phyloP scores from a whole-genome alignment of 2,797 vertebrate genomes.

The Knipowitschia caucasica region DNA sequence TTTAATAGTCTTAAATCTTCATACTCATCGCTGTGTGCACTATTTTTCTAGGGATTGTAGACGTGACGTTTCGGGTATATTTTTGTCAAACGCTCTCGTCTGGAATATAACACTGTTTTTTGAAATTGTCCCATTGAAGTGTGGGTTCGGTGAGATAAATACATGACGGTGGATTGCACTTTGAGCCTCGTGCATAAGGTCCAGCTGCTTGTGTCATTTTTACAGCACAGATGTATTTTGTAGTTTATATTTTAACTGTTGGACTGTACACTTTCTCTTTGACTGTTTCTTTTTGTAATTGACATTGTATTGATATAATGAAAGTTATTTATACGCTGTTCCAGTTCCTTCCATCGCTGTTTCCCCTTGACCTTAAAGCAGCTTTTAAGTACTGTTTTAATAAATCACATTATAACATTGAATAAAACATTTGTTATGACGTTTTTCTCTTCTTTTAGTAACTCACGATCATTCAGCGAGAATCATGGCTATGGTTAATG shows the following conservation, averaged over 20 bases:
- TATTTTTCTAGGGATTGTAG: slow-evolving; percentile 68
- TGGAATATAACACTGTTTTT: slow-evolving; percentile 46
- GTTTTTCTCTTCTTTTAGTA: no score
- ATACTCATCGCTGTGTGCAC: slow-evolving; percentile 64
- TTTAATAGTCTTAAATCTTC: slow-evolving; percentile 51
- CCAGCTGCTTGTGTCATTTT: slow-evolving; percentile 12
- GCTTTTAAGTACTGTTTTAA: not conserved
- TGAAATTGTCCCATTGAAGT: slow-evolving; percentile 37
- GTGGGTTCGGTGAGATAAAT: slow-evolving; percentile 24
- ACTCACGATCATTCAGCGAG: no score
- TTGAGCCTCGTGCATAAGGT: slow-evolving; percentile 20
- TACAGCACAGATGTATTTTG: slow-evolving; percentile 42
- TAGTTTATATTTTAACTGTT: slow-evolving; percentile 40
- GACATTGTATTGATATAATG: slow-evolving; percentile 60
- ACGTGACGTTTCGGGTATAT: slow-evolving; percentile 65
- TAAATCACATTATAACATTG: no score
- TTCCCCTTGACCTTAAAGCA: not conserved
- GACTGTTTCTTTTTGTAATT: slow-evolving; percentile 53
- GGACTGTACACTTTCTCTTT: slow-evolving; percentile 26
- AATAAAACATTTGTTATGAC: no score
- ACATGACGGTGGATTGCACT: slow-evolving; percentile 22
- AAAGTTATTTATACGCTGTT: slow-evolving; percentile 46
- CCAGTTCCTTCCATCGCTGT: not conserved
- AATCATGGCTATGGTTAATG: no score
- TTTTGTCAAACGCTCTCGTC: no score